phyloP scores from a whole-genome alignment of 2,888 invertebrate genomes.

The Cerastis leucographa region DNA sequence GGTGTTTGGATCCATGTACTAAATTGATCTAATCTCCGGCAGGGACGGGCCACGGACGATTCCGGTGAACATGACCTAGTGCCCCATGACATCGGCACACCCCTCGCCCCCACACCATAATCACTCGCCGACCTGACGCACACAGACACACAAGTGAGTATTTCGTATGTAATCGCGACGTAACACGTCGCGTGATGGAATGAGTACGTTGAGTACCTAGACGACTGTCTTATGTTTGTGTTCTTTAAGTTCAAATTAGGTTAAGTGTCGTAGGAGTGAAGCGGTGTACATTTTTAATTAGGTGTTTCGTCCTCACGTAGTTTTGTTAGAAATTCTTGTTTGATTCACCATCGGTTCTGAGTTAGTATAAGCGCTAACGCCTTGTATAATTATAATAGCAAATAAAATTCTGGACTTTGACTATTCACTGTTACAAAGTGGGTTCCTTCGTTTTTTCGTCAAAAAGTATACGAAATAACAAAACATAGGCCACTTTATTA shows the following conservation, averaged over 20 bases:
- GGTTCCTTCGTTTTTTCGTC: neutral
- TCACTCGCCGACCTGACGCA: slow-evolving; percentile 84
- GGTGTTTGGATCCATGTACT: slow-evolving; percentile 40
- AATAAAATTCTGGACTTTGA: slow-evolving; percentile 5
- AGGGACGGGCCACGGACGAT: slow-evolving; percentile 79
- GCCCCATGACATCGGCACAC: slow-evolving; percentile 86
- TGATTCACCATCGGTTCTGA: too few species aligned
- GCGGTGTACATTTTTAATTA: slow-evolving; percentile 26
- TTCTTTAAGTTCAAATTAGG: slow-evolving; percentile 26
- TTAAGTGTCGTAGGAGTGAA: slow-evolving; percentile 13
- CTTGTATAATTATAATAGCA: slow-evolving; percentile 11
- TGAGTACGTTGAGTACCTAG: slow-evolving; percentile 21
- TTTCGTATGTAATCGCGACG: slow-evolving; percentile 43
- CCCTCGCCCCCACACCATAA: slow-evolving; percentile 77
- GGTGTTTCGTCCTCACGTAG: neutral
- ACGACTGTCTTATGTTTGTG: slow-evolving; percentile 33
- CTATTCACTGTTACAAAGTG: too few species aligned
- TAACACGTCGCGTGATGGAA: slow-evolving; percentile 23
- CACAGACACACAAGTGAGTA: slow-evolving; percentile 79
- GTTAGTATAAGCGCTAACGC: neutral
- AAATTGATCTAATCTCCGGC: slow-evolving; percentile 68
- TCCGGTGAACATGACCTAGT: slow-evolving; percentile 87
- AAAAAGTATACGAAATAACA: slow-evolving; percentile 4
- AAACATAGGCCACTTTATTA: slow-evolving; percentile 12
- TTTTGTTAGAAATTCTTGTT: neutral